Percentiles rank a stretch among this genome's conserved stretches.
These are phyloP conservation scores for Eristalinus aeneus DNA, from an alignment of 2,888 invertebrate species.

Conservation along the genomic window DNA sequence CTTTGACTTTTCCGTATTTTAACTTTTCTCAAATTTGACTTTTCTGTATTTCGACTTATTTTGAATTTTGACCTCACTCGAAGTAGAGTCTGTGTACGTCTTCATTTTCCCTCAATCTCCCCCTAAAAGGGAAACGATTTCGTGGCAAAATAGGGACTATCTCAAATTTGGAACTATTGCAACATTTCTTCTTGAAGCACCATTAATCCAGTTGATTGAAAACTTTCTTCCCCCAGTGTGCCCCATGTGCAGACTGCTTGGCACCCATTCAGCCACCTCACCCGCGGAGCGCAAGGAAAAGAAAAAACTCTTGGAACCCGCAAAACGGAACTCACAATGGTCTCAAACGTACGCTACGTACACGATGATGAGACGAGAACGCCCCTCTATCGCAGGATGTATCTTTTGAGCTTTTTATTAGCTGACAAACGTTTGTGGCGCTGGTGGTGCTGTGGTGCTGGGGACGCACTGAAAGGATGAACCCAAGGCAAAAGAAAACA, in stretches of 20 bases:
- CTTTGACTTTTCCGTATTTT: too few relatives aligned
- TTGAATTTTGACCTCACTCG: too few relatives aligned
- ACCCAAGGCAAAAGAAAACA: constrained; percentile 5
- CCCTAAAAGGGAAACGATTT: too few relatives aligned
- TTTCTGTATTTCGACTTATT: too few relatives aligned
- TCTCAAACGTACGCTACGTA: constrained; percentile 42
- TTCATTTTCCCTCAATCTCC: too few relatives aligned
- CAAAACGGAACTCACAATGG: constrained; percentile 54
- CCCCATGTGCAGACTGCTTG: neutral
- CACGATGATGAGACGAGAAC: constrained; percentile 18
- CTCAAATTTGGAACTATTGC: too few relatives aligned
- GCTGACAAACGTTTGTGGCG: constrained; percentile 63
- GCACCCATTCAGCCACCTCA: neutral
- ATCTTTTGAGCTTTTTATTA: constrained; percentile 70
- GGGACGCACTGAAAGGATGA: constrained; percentile 24
- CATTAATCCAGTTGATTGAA: neutral
- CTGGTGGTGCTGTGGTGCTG: neutral
- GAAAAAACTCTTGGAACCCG: neutral
- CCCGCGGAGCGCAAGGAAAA: neutral
- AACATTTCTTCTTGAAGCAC: too few relatives aligned
- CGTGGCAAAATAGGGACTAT: too few relatives aligned
- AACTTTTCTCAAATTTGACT: too few relatives aligned
- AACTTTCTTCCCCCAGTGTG: neutral
- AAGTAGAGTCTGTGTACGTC: too few relatives aligned
- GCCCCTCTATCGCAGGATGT: constrained; percentile 39